Percentiles rank a stretch among this genome's conserved stretches.
Conservation (phyloP, 2,888 invertebrate species). For the Hydraecia micacea region DNA sequence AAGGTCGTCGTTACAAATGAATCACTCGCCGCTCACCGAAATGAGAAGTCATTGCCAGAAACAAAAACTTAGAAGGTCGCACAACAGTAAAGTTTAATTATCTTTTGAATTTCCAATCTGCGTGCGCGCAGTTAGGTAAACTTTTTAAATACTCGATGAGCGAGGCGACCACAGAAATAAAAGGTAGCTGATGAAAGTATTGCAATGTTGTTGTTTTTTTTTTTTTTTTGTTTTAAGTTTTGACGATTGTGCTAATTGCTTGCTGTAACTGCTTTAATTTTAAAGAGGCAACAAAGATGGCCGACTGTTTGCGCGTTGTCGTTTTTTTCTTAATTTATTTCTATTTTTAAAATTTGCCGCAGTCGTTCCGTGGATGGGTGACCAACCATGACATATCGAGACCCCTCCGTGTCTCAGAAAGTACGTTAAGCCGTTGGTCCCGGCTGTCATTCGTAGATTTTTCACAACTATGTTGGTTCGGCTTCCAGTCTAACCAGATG, state of each 20-base stretch:
- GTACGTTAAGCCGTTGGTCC: background rate
- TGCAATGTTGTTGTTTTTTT: background rate
- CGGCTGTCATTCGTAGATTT: background rate
- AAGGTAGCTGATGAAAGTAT: constrained; percentile 23
- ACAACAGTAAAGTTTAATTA: constrained; percentile 56
- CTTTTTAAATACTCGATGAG: constrained; percentile 42
- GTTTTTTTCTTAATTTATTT: background rate
- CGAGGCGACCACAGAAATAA: constrained; percentile 19
- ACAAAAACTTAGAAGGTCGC: constrained; percentile 60
- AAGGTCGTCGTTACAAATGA: constrained; percentile 55
- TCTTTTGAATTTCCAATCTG: constrained; percentile 48
- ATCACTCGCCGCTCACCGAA: constrained; percentile 51
- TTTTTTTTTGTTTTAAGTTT: background rate
- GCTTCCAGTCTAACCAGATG: background rate
- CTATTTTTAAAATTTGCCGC: background rate
- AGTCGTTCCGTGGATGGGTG: background rate
- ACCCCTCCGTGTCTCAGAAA: background rate
- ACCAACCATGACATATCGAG: background rate
- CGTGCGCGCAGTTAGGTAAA: constrained; percentile 48
- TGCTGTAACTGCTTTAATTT: constrained; percentile 20
- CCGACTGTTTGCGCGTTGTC: background rate
- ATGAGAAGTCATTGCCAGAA: constrained; percentile 55
- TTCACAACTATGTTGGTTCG: too few relatives aligned
- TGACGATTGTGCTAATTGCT: constrained; percentile 16
- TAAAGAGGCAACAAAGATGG: background rate